Conservation (phyloP, 1,140 invertebrate genomes). For the Drosophila seguyi region DNA sequence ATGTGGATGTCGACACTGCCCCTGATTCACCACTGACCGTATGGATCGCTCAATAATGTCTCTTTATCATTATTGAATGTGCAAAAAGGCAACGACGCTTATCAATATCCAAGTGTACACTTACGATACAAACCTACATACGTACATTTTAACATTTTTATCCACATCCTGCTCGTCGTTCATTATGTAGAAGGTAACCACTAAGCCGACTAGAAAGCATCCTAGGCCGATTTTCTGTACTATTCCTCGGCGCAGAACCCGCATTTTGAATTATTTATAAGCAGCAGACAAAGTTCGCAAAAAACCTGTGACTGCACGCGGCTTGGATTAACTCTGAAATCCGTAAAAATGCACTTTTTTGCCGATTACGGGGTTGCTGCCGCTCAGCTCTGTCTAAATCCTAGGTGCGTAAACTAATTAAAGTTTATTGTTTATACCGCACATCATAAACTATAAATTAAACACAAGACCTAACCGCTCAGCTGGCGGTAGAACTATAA, state of each 20-base stretch:
- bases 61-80: constrained; percentile 39
- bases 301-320: constrained; percentile 5
- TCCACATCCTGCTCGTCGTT: constrained; percentile 36
- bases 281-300: constrained; percentile 1
- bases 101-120: constrained; percentile 1
- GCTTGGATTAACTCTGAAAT: background rate
- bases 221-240: constrained; percentile 33
- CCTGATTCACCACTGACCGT: constrained; percentile 76
- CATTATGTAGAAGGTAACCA: constrained; percentile 30
- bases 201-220: background rate
- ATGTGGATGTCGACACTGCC: constrained; percentile 88
- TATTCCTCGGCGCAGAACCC: constrained; percentile 38
- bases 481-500: constrained; percentile 10
- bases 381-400: too few species aligned
- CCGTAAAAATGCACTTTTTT: background rate
- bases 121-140: constrained; percentile 4
- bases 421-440: constrained; percentile 4
- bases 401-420: background rate
- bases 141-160: constrained; percentile 54
- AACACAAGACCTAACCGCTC: constrained; percentile 11
- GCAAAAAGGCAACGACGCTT: constrained; percentile 3
- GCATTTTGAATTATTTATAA: constrained; percentile 43
- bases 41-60: constrained; percentile 85
- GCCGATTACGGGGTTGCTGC: background rate
- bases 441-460: constrained; percentile 24